Base-by-base conservation (phyloP, 2,113 vertebrate genomes). In the Pelvicachromis taeniatus region DNA sequence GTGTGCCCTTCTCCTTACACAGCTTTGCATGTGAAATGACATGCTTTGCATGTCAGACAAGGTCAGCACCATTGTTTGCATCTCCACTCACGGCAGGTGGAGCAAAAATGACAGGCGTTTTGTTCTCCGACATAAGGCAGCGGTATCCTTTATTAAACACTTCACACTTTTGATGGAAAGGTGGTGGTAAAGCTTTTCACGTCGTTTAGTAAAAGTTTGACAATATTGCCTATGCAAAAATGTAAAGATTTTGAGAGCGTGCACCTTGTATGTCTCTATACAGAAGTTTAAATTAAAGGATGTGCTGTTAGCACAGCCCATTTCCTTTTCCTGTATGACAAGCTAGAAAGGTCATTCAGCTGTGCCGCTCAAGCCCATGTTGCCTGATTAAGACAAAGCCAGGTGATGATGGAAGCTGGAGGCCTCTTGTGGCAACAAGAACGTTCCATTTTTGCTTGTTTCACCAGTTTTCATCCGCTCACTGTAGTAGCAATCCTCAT, bases 251-350 rank as follows among this genome's bases (percentile, higher is more conserved):
- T 58, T 70, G 40, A 33, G 40, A 68, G 55, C 9, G 33, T 63
- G 75, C 3, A 2, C 4, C 11, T 31, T 40, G 48, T 17, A 45
- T 83, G 56, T 40, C 48, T 83, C 55, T 38, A 29, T 19, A 50
- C 56, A 77, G 77, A 77, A 38, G 87, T 82, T 90, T 81, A 53
- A 85, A 85, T 89, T 91, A 89, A 58, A 88, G 85, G 84, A 90
- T 93, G 87, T 65, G 58, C 82, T 50, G 80, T 90, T 92, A 93
- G 93, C 94, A 91, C 90, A 95, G 93, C 78, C 94, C 85, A 93
- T 81, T 91, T 93, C 88, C 91, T 81, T 94, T 96, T 96, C 95
- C 96, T 95, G 92, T 94, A 93, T 87, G 93, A 93, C 88, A 90
- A 90, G 92, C 92, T 90, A 88, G 78, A 92, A 92, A 82, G 89